Conservation (phyloP, 2,797 vertebrate species). For the Hafferia zeledoni region DNA sequence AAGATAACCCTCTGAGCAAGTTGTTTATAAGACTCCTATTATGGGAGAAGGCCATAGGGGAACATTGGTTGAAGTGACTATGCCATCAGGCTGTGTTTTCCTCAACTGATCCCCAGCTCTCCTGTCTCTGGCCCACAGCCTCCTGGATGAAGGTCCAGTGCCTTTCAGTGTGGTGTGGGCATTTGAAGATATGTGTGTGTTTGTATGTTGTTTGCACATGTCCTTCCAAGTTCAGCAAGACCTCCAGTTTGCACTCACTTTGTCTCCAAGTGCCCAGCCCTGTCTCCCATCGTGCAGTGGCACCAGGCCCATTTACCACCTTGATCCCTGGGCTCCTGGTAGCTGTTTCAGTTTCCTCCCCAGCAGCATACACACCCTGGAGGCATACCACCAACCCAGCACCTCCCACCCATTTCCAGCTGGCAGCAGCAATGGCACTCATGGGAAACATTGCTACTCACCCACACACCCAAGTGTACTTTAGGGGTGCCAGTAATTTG, state of each 20-base stretch:
- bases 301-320: neutral
- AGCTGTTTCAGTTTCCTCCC: neutral
- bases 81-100: neutral
- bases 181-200: neutral
- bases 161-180: neutral
- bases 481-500: neutral
- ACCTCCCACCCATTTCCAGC: neutral
- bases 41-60: neutral
- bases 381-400: neutral
- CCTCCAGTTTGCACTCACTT: neutral
- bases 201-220: neutral
- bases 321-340: neutral
- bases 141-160: neutral
- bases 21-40: neutral
- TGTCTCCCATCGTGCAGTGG: fast-evolving
- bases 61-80: neutral
- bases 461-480: neutral
- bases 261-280: neutral
- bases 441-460: fast-evolving
- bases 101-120: fast-evolving
- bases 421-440: neutral
- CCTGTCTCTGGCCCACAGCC: neutral
- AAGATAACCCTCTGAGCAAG: neutral
- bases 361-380: neutral
- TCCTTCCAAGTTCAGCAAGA: neutral